Percentiles rank a stretch among this genome's conserved stretches.
Conservation (phyloP, 2,797 vertebrate species). For the Pempheris klunzingeri region DNA sequence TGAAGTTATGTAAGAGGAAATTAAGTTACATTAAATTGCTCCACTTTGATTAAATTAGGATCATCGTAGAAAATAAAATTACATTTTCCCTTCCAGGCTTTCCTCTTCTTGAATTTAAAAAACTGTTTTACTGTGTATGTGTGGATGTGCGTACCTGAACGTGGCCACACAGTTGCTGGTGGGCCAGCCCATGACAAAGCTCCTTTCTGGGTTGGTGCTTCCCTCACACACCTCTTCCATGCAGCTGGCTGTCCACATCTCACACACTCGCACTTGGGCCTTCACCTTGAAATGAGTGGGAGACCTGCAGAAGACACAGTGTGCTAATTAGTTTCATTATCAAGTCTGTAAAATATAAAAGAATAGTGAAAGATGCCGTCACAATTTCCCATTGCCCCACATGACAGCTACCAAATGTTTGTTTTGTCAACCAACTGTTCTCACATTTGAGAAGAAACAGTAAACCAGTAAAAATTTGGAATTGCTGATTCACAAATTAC, state of each 20-base stretch:
- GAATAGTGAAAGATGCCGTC: neutral
- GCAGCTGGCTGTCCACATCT: constrained; percentile 95
- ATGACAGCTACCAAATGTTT: neutral
- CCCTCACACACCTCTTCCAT: constrained; percentile 95
- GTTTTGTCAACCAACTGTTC: neutral
- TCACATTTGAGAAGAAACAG: neutral
- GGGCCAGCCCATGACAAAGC: constrained; percentile 97
- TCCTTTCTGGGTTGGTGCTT: constrained; percentile 87
- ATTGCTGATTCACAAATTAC: neutral
- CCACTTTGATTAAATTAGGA: constrained; percentile 9
- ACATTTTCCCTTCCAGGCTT: neutral
- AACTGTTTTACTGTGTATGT: neutral
- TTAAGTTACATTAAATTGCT: neutral
- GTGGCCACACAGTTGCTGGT: constrained; percentile 94
- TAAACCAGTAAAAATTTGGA: neutral
- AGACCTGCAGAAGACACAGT: constrained; percentile 79
- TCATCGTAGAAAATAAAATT: neutral
- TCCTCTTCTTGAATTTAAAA: neutral
- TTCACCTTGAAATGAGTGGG: constrained; percentile 91
- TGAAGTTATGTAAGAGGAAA: constrained; percentile 6
- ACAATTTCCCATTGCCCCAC: neutral
- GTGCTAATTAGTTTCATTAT: neutral
- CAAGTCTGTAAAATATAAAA: neutral
- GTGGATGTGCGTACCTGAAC: constrained; percentile 88
- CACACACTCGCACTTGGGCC: constrained; percentile 88